Evolutionary conservation across 2,888 invertebrate genomes (phyloP).

Genomic region (Podabrus alpinus): DNA sequence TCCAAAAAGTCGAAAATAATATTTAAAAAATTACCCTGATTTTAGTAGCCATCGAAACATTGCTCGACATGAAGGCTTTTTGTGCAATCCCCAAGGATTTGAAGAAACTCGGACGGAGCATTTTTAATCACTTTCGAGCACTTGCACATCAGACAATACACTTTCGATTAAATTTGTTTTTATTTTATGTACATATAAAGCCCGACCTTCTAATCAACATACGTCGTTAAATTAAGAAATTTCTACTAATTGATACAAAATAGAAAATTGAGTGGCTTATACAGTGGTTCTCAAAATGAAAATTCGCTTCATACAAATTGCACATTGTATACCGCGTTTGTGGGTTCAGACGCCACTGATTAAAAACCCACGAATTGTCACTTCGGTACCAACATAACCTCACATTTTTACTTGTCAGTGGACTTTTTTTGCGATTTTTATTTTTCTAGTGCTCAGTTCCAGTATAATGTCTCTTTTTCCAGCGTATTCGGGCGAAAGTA

Average conservation of each 20-base stretch:
- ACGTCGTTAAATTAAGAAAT: background rate
- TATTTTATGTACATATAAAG: background rate
- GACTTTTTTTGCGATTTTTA: background rate
- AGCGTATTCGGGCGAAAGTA: constrained; percentile 50
- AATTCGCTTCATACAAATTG: no score
- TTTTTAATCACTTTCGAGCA: background rate
- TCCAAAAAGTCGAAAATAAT: background rate
- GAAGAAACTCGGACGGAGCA: background rate
- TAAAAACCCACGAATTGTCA: background rate
- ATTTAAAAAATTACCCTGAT: background rate
- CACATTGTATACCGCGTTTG: no score
- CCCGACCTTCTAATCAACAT: background rate
- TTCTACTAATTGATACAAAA: background rate
- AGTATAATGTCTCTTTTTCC: constrained; percentile 56
- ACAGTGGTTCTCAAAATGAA: background rate
- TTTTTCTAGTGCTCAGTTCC: background rate
- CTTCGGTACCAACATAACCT: background rate
- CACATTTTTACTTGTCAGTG: background rate
- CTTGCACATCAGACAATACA: background rate
- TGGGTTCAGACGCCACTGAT: background rate
- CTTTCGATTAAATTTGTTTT: background rate
- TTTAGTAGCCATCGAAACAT: background rate
- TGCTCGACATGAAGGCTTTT: background rate
- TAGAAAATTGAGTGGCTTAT: background rate
- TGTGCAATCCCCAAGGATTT: background rate